A percentile compares a stretch with the other conserved stretches of the same genome.
These are phyloP conservation scores for Drosophila differens DNA, from an alignment of 2,888 invertebrate genomes.

Conservation along the genomic window DNA sequence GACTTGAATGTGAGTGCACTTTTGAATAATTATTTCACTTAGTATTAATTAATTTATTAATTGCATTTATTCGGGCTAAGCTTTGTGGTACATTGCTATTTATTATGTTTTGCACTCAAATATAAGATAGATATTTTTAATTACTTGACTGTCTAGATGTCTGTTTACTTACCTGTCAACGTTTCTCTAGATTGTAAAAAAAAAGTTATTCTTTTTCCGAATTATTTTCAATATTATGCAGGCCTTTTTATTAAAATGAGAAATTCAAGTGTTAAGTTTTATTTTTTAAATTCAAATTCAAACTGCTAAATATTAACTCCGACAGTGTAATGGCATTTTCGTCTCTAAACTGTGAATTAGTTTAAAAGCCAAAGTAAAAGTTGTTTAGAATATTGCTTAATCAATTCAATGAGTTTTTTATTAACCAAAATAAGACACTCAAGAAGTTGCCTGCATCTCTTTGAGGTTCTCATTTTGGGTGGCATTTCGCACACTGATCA, in stretches of 20 bases:
- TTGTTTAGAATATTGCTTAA: conserved; percentile 8
- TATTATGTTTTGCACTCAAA: too few species aligned
- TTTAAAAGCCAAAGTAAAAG: background rate
- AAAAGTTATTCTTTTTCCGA: background rate
- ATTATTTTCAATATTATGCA: background rate
- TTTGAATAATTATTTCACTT: background rate
- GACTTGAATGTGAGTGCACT: conserved; percentile 1
- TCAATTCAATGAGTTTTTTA: conserved; percentile 12
- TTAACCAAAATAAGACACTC: background rate
- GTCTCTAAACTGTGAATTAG: background rate
- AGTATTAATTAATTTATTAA: background rate
- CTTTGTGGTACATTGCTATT: background rate
- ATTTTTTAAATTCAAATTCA: background rate
- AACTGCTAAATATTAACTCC: background rate
- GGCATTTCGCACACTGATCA: conserved; percentile 23
- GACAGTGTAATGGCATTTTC: background rate
- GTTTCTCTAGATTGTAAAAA: too few species aligned
- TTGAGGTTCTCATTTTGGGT: conserved; percentile 49
- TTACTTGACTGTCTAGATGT: too few species aligned
- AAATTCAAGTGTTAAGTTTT: background rate
- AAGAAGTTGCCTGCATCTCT: background rate
- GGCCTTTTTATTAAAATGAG: background rate
- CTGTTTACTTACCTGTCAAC: too few species aligned
- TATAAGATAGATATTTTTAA: background rate
- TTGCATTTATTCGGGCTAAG: background rate